Evolutionary conservation across 2,797 vertebrate genomes (phyloP), one percentile per base, ranked within the genome.

Genomic region (Periparus ater): DNA sequence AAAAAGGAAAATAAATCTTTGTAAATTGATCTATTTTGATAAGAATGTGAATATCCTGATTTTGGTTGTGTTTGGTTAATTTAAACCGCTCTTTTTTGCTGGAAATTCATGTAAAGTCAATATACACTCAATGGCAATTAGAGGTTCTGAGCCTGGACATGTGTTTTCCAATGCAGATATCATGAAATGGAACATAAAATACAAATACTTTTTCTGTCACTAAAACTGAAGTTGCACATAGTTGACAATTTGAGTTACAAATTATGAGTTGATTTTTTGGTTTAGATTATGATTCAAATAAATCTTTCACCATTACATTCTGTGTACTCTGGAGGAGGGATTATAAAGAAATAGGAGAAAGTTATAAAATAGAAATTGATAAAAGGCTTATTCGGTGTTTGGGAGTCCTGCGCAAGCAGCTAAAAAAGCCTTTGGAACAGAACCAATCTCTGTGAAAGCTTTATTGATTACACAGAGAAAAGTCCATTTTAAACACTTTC

Each of bases 381-480:
- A 71, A 67, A 96, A 94, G 50, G 40, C 61, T 93, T 92, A 58
- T 76, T 91, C 62, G 54, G 67, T 93, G 60, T 84, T 86, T 66
- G 30, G 57, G 71, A 97, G 40, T 73, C 74, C 42, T 87, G 70
- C 23, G 23, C 26, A 94, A 89, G 75, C 48, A 92, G 30, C 51
- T 93, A 70, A 89, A 71, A 57, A 75, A n/a, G 57, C 42, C 55
- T 58, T 92, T 74, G 81, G 47, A 96, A 95, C 45, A 86, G 67
- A 96, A 90, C 70, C 78, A 95, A 60, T 95, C 85, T 91, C 55
- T 95, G 90, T 93, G 79, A 90, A 91, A 84, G 82, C 63, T 80
- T 73, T 96, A 95, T 93, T 95, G 90, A 96, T 97, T 96, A 96
- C 72, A 90, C 38, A 89, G 68, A 92, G 77, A 79, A 94, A 96